Evolutionary conservation across 1,140 invertebrate species (phyloP), one percentile per base, ranked within the genome.

Genomic region (Pomphorhynchus laevis): DNA sequence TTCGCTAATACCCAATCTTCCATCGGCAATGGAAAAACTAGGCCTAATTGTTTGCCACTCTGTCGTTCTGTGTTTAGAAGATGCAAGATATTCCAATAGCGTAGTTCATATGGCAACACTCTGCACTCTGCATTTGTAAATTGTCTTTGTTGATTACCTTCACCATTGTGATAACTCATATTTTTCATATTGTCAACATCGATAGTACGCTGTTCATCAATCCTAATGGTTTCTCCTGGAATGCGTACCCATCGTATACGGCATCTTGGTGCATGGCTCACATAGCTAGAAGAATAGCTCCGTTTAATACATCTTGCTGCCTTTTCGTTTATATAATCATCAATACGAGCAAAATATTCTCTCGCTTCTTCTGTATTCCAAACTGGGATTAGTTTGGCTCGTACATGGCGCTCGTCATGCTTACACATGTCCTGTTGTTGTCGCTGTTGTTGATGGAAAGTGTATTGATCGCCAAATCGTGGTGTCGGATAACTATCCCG

Each of bases 271-370:
- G 32, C 40, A 32, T 40, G 24, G 21, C 35, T 34, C 22, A 42
- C 29, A 22, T 42, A 42, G 17, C 38, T 35, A 21, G 23, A 37
- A 5, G 41, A 42, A 20, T 42, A 42, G 8, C 34, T 37, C 8
- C 41, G 24, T 29, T 32, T 25, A 5, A 42, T 29, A n/a, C 34
- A 38, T 1, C 34, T 33, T 4, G 32, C 34, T 6, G 34, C 36
- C 32, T 36, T 14, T 38, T 42, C 27, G 20, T 42, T 42, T 17
- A 42, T 31, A 37, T 21, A 42, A 25, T 42, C 41, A 21, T 42
- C 41, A 17, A 42, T 36, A 18, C 41, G 41, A 22, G 38, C 34
- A 37, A 42, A 38, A 37, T 37, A 33, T 38, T 29, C 25, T 38
- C 38, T 32, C 38, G 24, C 9, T 22, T 24, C n/a, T n/a, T n/a